Evolutionary conservation across 1,140 invertebrate genomes (phyloP).

Genomic region (Cotesia glomerata): DNA sequence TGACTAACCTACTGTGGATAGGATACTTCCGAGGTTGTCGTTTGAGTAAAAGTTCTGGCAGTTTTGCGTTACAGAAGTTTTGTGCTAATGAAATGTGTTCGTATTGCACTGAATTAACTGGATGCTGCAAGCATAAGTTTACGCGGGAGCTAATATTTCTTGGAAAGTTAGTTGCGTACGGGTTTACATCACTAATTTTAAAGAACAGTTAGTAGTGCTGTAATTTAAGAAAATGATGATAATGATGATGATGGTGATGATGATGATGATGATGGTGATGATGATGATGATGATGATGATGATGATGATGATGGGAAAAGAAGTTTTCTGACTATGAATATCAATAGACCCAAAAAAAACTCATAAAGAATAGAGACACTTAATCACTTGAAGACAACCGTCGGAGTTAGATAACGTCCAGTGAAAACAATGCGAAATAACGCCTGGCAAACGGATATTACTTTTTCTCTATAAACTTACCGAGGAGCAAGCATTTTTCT

Average conservation of each 20-base stretch:
- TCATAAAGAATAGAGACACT: slow-evolving; percentile 39
- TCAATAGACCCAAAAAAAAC: slow-evolving; percentile 22
- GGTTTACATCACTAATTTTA: not conserved
- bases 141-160: too few species aligned
- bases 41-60: not conserved
- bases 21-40: not conserved
- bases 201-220: not conserved
- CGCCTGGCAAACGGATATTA: slow-evolving; percentile 38
- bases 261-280: not conserved
- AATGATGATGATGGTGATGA: not conserved
- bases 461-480: slow-evolving; percentile 32
- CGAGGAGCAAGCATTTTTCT: slow-evolving; percentile 30
- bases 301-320: not conserved
- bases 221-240: too few species aligned
- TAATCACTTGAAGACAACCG: slow-evolving; percentile 39
- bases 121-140: too few species aligned
- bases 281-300: not conserved
- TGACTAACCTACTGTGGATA: too few species aligned
- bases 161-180: too few species aligned
- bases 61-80: too few species aligned
- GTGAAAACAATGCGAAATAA: slow-evolving; percentile 41
- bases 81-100: too few species aligned
- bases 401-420: slow-evolving; percentile 24
- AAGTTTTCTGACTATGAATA: not conserved
- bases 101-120: too few species aligned